Percentiles rank a stretch among this genome's conserved stretches.
Conservation (phyloP, 1,140 invertebrate genomes). For the Cydia amplana region DNA sequence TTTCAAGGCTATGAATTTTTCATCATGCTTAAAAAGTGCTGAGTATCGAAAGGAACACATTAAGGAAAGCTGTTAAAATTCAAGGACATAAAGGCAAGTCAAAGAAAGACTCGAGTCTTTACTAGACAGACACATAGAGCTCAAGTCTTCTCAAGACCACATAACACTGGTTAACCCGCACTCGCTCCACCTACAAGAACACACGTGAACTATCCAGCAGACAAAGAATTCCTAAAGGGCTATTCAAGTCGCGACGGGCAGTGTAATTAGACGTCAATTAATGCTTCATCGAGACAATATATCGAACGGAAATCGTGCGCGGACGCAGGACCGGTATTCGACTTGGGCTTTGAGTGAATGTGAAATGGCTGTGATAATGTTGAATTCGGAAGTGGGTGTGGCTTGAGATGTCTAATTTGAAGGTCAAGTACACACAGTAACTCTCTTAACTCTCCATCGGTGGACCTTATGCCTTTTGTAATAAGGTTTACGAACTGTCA, state of each 20-base stretch:
- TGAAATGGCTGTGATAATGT: not conserved
- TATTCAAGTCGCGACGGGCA: conserved; percentile 18
- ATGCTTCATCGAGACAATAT: conserved; percentile 51
- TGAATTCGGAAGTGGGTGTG: not conserved
- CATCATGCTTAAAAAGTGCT: too few species aligned
- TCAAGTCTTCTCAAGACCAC: not conserved
- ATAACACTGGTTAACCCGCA: not conserved
- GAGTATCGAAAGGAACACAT: too few species aligned
- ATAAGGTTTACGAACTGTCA: too few species aligned
- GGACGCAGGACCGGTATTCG: not conserved
- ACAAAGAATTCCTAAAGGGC: conserved; percentile 30
- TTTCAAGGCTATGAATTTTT: too few species aligned
- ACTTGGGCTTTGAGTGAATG: not conserved
- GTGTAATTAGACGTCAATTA: conserved; percentile 37
- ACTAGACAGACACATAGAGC: too few species aligned
- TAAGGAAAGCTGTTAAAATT: too few species aligned
- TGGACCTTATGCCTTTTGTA: too few species aligned
- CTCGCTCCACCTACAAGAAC: not conserved
- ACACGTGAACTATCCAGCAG: conserved; percentile 6
- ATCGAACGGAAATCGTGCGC: conserved; percentile 38
- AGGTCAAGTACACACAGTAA: too few species aligned
- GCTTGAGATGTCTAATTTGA: too few species aligned
- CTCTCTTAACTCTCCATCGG: too few species aligned
- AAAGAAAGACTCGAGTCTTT: too few species aligned
- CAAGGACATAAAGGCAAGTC: too few species aligned